These are phyloP conservation scores for Chascanopsetta lugubris DNA, from an alignment of 2,113 vertebrate species.

Conservation along the genomic window DNA sequence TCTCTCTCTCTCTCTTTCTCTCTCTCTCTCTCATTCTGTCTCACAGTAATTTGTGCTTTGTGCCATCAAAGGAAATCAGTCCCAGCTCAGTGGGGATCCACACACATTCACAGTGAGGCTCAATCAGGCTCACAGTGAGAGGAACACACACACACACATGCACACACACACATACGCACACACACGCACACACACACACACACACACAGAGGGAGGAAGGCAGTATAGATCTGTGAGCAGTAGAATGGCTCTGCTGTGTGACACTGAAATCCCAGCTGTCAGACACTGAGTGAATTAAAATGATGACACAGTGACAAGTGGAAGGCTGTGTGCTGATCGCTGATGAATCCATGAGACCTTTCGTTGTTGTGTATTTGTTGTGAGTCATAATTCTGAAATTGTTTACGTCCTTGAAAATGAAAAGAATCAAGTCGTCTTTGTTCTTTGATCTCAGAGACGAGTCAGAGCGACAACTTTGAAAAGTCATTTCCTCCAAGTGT, in stretches of 20 bases:
- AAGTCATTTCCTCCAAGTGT: neutral
- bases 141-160: neutral
- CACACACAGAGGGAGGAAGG: neutral
- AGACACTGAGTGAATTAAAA: neutral
- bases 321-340: neutral
- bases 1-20: neutral
- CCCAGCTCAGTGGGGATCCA: constrained; percentile 46
- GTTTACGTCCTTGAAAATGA: neutral
- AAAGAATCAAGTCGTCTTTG: neutral
- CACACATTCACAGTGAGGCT: constrained; percentile 47
- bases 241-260: neutral
- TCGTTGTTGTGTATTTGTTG: neutral
- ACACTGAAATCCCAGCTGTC: constrained; percentile 2
- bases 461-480: neutral
- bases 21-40: constrained; percentile 5
- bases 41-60: constrained; percentile 32
- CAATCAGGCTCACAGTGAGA: constrained; percentile 42
- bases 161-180: neutral
- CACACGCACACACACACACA: neutral
- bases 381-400: neutral
- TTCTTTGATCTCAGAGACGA: neutral
- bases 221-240: constrained; percentile 5
- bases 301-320: neutral
- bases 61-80: constrained; percentile 59
- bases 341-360: neutral